phyloP scores from a whole-genome alignment of 2,113 vertebrate genomes.

The Microtus ochrogaster region DNA sequence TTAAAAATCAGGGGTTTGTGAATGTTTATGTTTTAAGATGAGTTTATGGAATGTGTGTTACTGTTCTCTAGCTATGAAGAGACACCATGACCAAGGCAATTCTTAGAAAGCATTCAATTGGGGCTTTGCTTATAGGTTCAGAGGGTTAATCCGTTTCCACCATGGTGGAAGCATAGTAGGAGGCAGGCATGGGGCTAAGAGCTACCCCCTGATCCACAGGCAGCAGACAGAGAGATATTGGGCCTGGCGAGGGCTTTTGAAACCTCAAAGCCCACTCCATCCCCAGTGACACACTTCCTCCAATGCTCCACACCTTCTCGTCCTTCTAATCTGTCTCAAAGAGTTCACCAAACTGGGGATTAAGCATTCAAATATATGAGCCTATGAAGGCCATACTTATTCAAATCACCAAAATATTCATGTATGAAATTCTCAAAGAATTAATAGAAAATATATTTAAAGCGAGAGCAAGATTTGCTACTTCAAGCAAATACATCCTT shows the following conservation, averaged over 20 bases:
- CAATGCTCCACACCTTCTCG: background rate
- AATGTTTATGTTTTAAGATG: slow-evolving; percentile 6
- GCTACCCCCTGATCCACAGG: background rate
- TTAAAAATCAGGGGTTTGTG: background rate
- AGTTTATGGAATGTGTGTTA: background rate
- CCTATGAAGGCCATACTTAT: background rate
- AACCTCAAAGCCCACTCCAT: background rate
- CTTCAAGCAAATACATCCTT: background rate
- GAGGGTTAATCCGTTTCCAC: too few relatives aligned
- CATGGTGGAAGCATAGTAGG: background rate
- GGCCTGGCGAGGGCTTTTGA: background rate
- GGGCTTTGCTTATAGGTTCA: background rate
- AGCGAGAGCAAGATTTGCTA: background rate
- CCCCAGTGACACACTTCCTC: too few relatives aligned
- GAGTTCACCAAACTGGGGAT: background rate
- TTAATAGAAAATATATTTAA: background rate
- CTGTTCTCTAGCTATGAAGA: background rate
- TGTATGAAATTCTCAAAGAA: background rate
- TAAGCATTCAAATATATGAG: background rate
- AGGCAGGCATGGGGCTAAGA: background rate
- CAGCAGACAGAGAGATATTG: background rate
- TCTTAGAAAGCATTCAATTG: background rate
- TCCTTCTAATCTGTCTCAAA: background rate
- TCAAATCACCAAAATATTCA: background rate
- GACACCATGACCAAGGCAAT: background rate